phyloP scores from a whole-genome alignment of 2,888 invertebrate species.

The Caenorhabditis imperialis region DNA sequence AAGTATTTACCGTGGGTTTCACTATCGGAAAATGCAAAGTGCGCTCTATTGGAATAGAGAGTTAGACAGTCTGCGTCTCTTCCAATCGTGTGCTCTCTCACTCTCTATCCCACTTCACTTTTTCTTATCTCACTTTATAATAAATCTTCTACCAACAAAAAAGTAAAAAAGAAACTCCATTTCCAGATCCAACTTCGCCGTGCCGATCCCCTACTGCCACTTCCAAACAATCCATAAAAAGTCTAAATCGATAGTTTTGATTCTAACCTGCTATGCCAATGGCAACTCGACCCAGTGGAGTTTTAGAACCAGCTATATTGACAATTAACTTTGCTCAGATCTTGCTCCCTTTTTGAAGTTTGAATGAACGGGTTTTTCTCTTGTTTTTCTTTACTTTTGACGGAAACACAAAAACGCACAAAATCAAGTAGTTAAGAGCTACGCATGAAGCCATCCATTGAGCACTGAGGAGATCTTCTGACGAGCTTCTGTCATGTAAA shows the following conservation, averaged over 20 bases:
- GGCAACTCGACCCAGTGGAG: conserved; percentile 57
- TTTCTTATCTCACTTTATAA: no score
- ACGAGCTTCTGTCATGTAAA: conserved; percentile 44
- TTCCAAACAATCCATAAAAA: conserved; percentile 50
- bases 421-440: no score
- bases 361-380: conserved; percentile 14
- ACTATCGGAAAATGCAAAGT: background rate
- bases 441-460: conserved; percentile 38
- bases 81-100: no score
- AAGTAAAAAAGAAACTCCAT: background rate
- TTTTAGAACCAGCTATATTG: conserved; percentile 44
- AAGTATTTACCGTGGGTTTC: conserved; percentile 22
- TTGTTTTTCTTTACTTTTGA: background rate
- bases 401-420: no score
- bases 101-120: background rate
- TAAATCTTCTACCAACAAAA: no score
- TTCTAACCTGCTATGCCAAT: conserved; percentile 57
- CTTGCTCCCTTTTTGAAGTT: background rate
- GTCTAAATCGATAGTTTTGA: conserved; percentile 39
- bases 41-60: no score
- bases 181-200: no score
- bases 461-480: conserved; percentile 36
- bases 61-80: no score
- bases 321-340: conserved; percentile 11
- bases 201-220: conserved; percentile 52